Evolutionary conservation across 2,797 vertebrate genomes (phyloP).

Genomic region (Echiichthys vipera): DNA sequence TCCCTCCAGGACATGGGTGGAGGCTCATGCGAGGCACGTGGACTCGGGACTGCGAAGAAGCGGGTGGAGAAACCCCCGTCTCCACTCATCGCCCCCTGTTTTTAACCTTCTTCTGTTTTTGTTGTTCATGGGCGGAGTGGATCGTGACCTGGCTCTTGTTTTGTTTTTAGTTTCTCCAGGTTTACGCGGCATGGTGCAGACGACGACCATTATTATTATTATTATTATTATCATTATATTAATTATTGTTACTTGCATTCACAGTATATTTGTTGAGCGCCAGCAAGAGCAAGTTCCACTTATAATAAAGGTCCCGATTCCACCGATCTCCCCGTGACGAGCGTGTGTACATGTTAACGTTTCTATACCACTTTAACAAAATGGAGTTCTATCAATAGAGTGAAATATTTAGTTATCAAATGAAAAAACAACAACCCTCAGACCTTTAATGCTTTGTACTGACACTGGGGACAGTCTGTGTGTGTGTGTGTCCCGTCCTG

Average conservation of each 20-base stretch:
- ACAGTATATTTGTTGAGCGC: constrained; percentile 87
- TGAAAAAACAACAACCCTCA: constrained; percentile 34
- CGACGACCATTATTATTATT: constrained; percentile 78
- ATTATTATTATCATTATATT: constrained; percentile 80
- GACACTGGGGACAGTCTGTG: constrained; percentile 42
- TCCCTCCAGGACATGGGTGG: constrained; percentile 50
- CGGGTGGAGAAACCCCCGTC: constrained; percentile 66
- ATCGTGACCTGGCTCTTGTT: constrained; percentile 52
- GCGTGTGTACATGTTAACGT: constrained; percentile 84
- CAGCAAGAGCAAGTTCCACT: constrained; percentile 79
- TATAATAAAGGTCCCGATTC: constrained; percentile 82
- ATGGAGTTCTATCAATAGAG: constrained; percentile 82
- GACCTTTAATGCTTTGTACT: constrained; percentile 63
- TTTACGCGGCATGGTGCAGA: constrained; percentile 95
- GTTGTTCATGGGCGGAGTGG: constrained; percentile 9
- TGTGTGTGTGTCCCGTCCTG: constrained; percentile 11
- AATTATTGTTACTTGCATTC: constrained; percentile 84
- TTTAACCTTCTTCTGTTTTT: constrained; percentile 59
- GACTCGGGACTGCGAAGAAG: constrained; percentile 69
- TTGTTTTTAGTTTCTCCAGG: constrained; percentile 88
- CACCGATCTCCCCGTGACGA: constrained; percentile 75
- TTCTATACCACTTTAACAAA: constrained; percentile 71
- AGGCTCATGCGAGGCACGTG: constrained; percentile 58
- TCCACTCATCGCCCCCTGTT: constrained; percentile 58
- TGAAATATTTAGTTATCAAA: constrained; percentile 84